Percentiles rank a stretch among this genome's conserved stretches.
These are phyloP conservation scores for Carterocephalus palaemon DNA, from an alignment of 2,888 invertebrate species.

Conservation along the genomic window DNA sequence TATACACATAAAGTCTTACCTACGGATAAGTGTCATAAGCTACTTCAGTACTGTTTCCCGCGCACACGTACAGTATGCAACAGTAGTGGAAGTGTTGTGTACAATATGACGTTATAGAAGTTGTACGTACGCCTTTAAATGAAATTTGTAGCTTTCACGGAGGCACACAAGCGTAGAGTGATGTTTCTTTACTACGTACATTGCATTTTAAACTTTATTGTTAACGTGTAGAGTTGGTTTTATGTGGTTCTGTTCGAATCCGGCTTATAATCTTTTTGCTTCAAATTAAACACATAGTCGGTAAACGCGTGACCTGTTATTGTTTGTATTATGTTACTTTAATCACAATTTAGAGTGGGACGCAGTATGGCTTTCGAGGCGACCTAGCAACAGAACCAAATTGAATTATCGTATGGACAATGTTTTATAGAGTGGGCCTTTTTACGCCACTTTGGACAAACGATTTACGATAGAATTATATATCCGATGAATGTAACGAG, in stretches of 20 bases:
- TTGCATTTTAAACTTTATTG: slow-evolving; percentile 34
- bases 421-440: slow-evolving; percentile 25
- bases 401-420: slow-evolving; percentile 51
- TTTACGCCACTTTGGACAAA: slow-evolving; percentile 19
- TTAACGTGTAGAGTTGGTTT: slow-evolving; percentile 20
- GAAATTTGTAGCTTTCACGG: slow-evolving; percentile 78
- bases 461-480: slow-evolving; percentile 13
- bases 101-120: slow-evolving; percentile 72
- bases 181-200: slow-evolving; percentile 42
- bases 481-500: slow-evolving; percentile 9
- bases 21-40: slow-evolving; percentile 30
- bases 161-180: slow-evolving; percentile 63
- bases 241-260: slow-evolving; percentile 26
- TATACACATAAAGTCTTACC: neutral
- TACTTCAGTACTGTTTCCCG: slow-evolving; percentile 39
- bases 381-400: slow-evolving; percentile 60
- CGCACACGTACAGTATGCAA: slow-evolving; percentile 65
- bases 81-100: slow-evolving; percentile 68
- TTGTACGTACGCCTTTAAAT: slow-evolving; percentile 74
- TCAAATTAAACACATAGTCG: slow-evolving; percentile 47
- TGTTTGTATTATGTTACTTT: slow-evolving; percentile 78
- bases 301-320: slow-evolving; percentile 77
- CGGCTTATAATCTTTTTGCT: slow-evolving; percentile 43
- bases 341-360: slow-evolving; percentile 78
- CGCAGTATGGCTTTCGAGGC: slow-evolving; percentile 72